Conservation (phyloP, 2,113 vertebrate species). For the Equus przewalskii region DNA sequence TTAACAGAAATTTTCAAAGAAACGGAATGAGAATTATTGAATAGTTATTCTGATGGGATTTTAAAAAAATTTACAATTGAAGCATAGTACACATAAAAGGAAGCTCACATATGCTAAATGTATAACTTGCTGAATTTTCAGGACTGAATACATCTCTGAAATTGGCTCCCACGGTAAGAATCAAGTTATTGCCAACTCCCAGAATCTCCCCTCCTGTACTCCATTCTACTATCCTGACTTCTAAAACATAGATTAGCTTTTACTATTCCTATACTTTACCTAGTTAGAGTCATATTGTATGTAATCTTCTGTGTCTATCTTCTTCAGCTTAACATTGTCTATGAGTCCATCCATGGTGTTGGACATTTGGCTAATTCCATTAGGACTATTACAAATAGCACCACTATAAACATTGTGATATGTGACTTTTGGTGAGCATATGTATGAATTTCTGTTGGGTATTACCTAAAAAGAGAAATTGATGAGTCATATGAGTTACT, state of each 20-base stretch:
- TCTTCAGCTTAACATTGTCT: background rate
- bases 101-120: background rate
- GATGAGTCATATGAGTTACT: background rate
- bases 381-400: background rate
- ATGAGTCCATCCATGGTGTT: background rate
- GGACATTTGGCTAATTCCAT: background rate
- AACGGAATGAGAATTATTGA: background rate
- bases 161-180: background rate
- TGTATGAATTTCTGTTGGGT: background rate
- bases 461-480: background rate
- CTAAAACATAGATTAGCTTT: background rate
- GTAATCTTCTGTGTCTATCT: background rate
- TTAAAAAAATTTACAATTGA: background rate
- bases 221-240: background rate
- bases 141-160: background rate
- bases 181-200: background rate
- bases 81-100: background rate
- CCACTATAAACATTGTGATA: background rate
- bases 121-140: background rate
- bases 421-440: background rate
- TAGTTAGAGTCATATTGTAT: background rate
- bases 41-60: background rate
- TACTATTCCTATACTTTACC: background rate
- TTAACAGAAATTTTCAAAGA: slow-evolving; percentile 39
- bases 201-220: background rate